Base-by-base conservation (phyloP, 2,113 vertebrate genomes). In the Salminus brasiliensis region DNA sequence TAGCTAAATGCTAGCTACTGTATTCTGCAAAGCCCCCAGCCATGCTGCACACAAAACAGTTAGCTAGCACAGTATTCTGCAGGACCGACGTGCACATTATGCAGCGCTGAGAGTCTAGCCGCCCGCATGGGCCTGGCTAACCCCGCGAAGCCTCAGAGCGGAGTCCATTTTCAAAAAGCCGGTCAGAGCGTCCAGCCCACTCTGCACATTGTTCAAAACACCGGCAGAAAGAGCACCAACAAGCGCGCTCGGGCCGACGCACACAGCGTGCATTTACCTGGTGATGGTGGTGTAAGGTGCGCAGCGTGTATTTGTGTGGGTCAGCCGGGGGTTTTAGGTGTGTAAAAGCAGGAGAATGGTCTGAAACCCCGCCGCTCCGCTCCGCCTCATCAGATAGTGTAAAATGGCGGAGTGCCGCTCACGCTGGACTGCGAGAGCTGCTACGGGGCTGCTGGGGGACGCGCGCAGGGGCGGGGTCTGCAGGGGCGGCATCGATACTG, bases 351-450 rank as follows among this genome's bases (percentile, higher is more conserved):
- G 27, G 36, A 84, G 86, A 66, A 74, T 59, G 73, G 57, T 85
- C 79, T 86, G 86, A 81, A 80, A 85, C 87, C 78, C 83, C 87
- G 89, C 92, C 89, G 83, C 78, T 88, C 88, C 91, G 90, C 84
- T 92, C 82, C 76, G 84, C 91, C 92, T 90, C 86, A 89, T 93
- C 93, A 89, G 93, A 92, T 91, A 91, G 93, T 93, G 93, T 94
- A 97, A 97, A 96, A 97, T 95, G 94, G 94, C 94, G 91, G 92
- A 92, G 89, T 1, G 52, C 90, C 77, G 81, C 77, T 89, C 87
- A 89, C 87, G 85, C 84, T 81, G 85, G 84, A 77, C 73, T 71
- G 74, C 10, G 21, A 25, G n/a, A 25, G 55, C 55, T 30, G 65
- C 70, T 65, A 85, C 62, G 89, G 91, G 90, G 91, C 90, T 87